These are phyloP conservation scores for Orientallactaga bullata DNA, from an alignment of 2,113 vertebrate genomes.

Conservation along the genomic window DNA sequence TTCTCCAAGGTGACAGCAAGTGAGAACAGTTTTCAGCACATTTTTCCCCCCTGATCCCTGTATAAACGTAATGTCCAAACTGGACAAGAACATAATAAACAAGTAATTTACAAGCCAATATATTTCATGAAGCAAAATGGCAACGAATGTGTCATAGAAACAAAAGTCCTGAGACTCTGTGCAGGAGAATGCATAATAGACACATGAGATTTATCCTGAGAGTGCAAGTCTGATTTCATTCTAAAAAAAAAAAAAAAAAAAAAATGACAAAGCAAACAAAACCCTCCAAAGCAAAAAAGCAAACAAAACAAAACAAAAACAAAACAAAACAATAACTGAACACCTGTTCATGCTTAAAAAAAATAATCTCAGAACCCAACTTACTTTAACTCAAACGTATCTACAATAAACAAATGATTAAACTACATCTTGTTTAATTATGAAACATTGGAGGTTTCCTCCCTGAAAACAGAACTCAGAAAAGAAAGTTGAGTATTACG, in stretches of 20 bases:
- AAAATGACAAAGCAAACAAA: too few relatives aligned
- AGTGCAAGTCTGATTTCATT: neutral
- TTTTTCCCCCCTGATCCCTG: too few relatives aligned
- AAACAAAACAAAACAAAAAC: too few relatives aligned
- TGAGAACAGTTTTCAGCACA: neutral
- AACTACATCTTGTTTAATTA: neutral
- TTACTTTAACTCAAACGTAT: neutral
- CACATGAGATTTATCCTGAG: neutral
- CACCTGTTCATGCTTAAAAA: neutral
- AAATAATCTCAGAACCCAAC: neutral
- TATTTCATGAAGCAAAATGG: neutral
- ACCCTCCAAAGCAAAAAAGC: too few relatives aligned
- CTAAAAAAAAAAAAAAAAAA: neutral
- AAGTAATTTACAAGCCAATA: neutral
- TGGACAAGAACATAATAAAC: too few relatives aligned
- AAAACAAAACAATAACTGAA: too few relatives aligned
- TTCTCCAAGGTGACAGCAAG: neutral
- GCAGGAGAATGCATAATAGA: neutral
- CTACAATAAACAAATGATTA: neutral
- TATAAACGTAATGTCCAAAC: too few relatives aligned
- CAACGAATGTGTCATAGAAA: neutral
- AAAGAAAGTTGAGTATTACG: neutral
- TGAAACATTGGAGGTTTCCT: neutral
- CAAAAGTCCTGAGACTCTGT: neutral
- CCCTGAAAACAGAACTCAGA: neutral